Percentiles rank a stretch among this genome's conserved stretches.
These are phyloP conservation scores for Holothuria scabra DNA, from an alignment of 53 echinoderm and acorn worm genomes.

Conservation along the genomic window DNA sequence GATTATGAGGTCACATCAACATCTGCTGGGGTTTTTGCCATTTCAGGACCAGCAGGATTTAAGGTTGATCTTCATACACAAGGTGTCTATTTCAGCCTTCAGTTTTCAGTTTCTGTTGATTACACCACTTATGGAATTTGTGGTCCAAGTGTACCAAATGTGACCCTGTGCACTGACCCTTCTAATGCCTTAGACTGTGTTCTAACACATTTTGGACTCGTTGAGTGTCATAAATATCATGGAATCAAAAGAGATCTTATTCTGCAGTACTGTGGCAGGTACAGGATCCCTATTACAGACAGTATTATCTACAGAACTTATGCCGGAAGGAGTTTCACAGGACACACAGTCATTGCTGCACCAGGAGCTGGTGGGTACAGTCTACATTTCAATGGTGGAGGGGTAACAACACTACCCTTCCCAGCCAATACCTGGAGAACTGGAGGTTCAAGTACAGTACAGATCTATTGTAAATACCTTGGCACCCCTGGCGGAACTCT, in stretches of 20 bases:
- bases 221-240: conserved; percentile 58
- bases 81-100: conserved; percentile 75
- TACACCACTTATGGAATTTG: conserved; percentile 66
- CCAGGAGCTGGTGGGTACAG: conserved; percentile 69
- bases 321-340: conserved; percentile 33
- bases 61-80: conserved; percentile 59
- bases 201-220: conserved; percentile 67
- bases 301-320: conserved; percentile 62
- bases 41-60: conserved; percentile 67
- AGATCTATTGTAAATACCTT: conserved; percentile 68
- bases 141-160: conserved; percentile 72
- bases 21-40: conserved; percentile 62
- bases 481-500: conserved; percentile 68
- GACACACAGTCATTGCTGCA: conserved; percentile 40
- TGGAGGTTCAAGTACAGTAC: conserved; percentile 60
- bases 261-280: conserved; percentile 58
- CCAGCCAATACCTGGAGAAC: conserved; percentile 38
- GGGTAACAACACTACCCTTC: conserved; percentile 61
- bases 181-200: conserved; percentile 69
- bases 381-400: conserved; percentile 72
- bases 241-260: conserved; percentile 45
- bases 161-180: conserved; percentile 52
- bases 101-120: conserved; percentile 56
- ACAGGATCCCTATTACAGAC: conserved; percentile 33
- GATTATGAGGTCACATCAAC: conserved; percentile 54